A percentile compares a stretch with the other conserved stretches of the same genome.
Evolutionary conservation across 2,888 invertebrate genomes (phyloP).

Genomic region (Abscondita cerata): DNA sequence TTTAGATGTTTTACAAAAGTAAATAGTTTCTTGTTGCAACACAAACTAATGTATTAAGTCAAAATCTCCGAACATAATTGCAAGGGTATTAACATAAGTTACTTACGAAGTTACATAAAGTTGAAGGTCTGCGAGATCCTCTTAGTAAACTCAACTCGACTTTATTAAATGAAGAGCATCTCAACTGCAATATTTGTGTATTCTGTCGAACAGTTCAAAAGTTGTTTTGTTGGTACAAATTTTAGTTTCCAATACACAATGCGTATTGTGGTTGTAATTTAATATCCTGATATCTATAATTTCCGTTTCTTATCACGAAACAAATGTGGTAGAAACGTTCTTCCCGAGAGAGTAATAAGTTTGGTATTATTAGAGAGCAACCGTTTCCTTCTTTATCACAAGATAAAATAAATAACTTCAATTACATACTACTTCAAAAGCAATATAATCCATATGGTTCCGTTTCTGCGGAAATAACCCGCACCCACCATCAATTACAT

Average conservation of each 20-base stretch:
- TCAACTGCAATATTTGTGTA: too few species aligned
- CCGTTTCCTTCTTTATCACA: conserved; percentile 30
- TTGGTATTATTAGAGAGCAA: conserved; percentile 28
- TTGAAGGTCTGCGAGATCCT: too few species aligned
- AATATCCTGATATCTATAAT: conserved; percentile 21
- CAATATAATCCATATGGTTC: conserved; percentile 29
- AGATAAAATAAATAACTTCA: conserved; percentile 31
- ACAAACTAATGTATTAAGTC: too few species aligned
- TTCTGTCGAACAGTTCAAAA: too few species aligned
- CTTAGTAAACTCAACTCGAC: too few species aligned
- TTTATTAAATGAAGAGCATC: too few species aligned
- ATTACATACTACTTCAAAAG: conserved; percentile 31
- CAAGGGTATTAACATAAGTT: too few species aligned
- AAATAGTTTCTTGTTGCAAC: too few species aligned
- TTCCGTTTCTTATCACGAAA: conserved; percentile 27
- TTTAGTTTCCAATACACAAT: not conserved
- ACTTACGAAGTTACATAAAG: too few species aligned
- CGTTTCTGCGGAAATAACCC: conserved; percentile 16
- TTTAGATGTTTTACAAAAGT: too few species aligned
- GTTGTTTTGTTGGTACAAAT: too few species aligned
- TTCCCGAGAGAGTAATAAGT: conserved; percentile 29
- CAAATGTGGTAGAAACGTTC: conserved; percentile 18
- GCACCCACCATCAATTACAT: conserved; percentile 15
- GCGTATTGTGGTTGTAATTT: conserved; percentile 17
- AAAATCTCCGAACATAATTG: too few species aligned